Evolutionary conservation across 1,140 invertebrate species (phyloP), one percentile per base, ranked within the genome.

Genomic region (Lutraria rhynchaena): DNA sequence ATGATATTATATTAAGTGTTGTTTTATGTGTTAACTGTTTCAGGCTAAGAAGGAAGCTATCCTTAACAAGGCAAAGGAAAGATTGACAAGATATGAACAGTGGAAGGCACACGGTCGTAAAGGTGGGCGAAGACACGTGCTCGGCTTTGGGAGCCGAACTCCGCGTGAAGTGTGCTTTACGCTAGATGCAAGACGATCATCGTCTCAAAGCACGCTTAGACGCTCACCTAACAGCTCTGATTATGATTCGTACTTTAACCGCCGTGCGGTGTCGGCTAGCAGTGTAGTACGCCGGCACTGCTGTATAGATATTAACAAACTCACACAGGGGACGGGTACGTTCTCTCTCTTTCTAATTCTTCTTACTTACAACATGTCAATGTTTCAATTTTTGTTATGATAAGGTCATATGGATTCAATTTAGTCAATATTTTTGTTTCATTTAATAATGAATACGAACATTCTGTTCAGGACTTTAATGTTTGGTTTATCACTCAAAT

Each of bases 91-190:
- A 44, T 90, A 89, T 65, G 90, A 91, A 80, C 86, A 87, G 41
- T 91, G 90, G 90, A 91, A 89, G 71, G 77, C 86, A 51, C 69
- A 82, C 61, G 88, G 88, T 46, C 84, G 88, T 60, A 88, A 88
- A 90, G 87, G 89, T 89, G 89, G 89, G 85, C 84, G 84, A 41
- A 84, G 87, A 80, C 81, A 83, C 49, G 65, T 86, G 55, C 86
- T 88, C 55, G 90, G 88, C 58, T 91, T 91, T 85, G 90, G 90
- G 71, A 91, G 90, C 83, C 85, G 88, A 76, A 88, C 90, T 49
- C 90, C 90, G 61, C 89, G 90, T 85, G 87, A 89, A 81, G 89
- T 91, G 83, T 91, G 90, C 87, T 84, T 87, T 82, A 87, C 89
- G 63, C 77, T 88, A 80, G 90, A 90, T 80, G 87, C 89, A 29